These are phyloP conservation scores for Promerops cafer DNA, from an alignment of 2,113 vertebrate genomes.

Conservation along the genomic window DNA sequence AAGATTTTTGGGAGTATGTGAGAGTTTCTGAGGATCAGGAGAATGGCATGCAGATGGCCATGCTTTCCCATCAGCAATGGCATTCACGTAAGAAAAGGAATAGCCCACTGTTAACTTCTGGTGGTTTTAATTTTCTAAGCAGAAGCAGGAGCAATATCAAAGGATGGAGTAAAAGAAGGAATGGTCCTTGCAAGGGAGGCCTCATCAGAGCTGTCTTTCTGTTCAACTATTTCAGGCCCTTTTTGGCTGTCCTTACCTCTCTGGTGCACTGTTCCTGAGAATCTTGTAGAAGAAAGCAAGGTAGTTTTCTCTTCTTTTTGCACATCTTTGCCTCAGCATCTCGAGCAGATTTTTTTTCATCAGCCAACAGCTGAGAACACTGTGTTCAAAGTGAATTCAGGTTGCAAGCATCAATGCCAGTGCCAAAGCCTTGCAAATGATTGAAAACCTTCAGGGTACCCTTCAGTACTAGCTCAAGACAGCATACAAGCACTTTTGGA, in stretches of 20 bases:
- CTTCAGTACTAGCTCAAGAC: neutral
- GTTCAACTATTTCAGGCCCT: neutral
- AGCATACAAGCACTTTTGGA: neutral
- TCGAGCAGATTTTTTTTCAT: neutral
- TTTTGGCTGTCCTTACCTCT: neutral
- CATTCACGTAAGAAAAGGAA: neutral
- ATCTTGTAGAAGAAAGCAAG: neutral
- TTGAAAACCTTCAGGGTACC: conserved; percentile 2
- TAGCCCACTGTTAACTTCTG: neutral
- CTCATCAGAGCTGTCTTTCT: neutral
- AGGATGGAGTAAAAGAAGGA: neutral
- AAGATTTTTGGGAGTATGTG: neutral
- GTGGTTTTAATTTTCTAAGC: neutral
- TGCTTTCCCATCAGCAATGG: neutral
- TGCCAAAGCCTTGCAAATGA: neutral
- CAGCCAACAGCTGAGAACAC: neutral
- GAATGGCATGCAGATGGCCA: neutral
- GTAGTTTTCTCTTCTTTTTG: neutral
- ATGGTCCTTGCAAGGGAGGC: neutral
- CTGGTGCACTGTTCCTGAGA: neutral
- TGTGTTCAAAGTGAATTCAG: neutral
- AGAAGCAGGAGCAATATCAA: neutral
- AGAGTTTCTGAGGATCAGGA: neutral
- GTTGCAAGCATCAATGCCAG: neutral
- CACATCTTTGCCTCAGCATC: neutral